These are phyloP conservation scores for Pycnonotus jocosus DNA, from an alignment of 2,113 vertebrate species.

Conservation along the genomic window DNA sequence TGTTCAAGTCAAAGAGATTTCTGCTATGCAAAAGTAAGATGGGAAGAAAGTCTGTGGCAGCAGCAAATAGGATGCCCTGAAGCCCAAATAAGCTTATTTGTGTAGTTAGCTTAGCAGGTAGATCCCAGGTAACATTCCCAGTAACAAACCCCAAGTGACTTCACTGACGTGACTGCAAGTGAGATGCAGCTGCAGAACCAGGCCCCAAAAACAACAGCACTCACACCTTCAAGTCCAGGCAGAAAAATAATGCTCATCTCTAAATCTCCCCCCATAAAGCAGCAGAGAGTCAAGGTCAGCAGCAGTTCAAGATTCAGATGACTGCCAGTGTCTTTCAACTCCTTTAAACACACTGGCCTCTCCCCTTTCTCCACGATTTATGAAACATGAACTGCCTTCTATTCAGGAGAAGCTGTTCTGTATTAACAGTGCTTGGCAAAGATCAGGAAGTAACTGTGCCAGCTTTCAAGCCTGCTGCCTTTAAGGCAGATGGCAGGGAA, in stretches of 20 bases:
- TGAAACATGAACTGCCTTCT: not conserved
- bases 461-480: not conserved
- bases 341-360: not conserved
- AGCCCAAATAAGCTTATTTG: not conserved
- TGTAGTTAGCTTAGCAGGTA: not conserved
- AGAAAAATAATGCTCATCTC: not conserved
- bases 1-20: not conserved
- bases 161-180: not conserved
- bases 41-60: not conserved
- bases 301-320: not conserved
- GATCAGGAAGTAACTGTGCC: not conserved
- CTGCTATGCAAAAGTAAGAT: not conserved
- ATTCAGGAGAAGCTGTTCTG: not conserved
- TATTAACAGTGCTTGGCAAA: constrained; percentile 58
- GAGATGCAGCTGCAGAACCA: not conserved
- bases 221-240: not conserved
- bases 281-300: not conserved
- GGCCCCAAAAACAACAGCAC: not conserved
- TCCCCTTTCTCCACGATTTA: not conserved
- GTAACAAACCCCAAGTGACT: not conserved
- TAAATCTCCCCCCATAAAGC: not conserved
- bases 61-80: not conserved
- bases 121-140: not conserved
- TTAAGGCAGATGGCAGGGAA: constrained; percentile 54
- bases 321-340: not conserved